These are phyloP conservation scores for Glyphotaelius pellucidus DNA, from an alignment of 2,888 invertebrate species.

Conservation along the genomic window DNA sequence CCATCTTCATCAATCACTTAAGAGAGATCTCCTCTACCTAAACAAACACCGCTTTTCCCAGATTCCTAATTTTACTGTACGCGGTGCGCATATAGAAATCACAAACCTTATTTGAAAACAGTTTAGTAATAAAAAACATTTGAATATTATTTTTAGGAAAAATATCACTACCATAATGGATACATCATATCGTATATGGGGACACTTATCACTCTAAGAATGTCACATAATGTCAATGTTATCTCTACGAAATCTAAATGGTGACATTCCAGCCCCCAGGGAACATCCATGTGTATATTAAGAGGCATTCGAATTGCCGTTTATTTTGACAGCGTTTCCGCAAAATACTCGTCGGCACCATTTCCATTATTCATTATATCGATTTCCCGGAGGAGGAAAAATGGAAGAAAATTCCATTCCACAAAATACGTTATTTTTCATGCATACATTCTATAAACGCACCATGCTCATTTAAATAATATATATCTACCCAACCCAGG, in stretches of 20 bases:
- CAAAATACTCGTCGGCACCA: neutral
- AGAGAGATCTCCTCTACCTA: neutral
- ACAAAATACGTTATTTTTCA: neutral
- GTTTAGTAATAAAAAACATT: neutral
- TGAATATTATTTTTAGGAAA: neutral
- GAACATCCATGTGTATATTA: constrained; percentile 17
- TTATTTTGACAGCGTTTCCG: constrained; percentile 12
- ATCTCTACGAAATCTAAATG: constrained; percentile 26
- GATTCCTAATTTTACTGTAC: neutral
- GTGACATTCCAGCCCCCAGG: neutral
- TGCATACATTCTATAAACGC: neutral
- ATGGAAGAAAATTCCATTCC: neutral
- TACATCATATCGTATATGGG: neutral
- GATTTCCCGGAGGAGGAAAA: neutral
- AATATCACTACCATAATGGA: neutral
- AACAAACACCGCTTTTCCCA: neutral
- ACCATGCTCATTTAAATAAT: no score
- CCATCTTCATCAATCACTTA: neutral
- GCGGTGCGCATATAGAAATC: neutral
- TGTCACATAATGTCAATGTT: neutral
- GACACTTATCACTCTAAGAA: neutral
- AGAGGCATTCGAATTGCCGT: constrained; percentile 19
- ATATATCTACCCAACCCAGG: no score
- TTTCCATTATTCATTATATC: constrained; percentile 31
- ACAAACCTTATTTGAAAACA: neutral